Base-by-base conservation (phyloP, 2,797 vertebrate genomes). In the Benthosema pterotum region DNA sequence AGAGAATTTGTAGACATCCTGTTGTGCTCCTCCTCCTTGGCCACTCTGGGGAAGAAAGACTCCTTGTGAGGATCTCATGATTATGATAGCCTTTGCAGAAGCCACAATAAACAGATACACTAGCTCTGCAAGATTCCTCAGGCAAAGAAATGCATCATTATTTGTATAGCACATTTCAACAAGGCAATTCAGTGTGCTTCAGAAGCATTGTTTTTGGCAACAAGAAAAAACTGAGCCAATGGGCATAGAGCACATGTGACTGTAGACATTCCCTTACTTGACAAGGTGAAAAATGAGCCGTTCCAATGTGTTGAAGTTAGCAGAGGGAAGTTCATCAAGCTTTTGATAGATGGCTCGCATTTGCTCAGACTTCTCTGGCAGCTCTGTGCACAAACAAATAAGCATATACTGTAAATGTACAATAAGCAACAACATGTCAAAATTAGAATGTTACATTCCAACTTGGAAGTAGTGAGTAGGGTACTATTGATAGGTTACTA, bases 281-380 rank as follows among this genome's bases (percentile, higher is more conserved):
- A 99, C 96, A 0, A 99, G 94, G 74, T 99, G 97, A 87, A 99
- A 99, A 86, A 99, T 87, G 13, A 99, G 94, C 8, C 98, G 87
- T 77, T 99, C 97, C 75, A 99, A 83, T 0, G 95, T 95, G 68
- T 87, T 91, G 69, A 94, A 95, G 83, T 96, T 95, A 63, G 95
- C 90, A 16, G 91, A 82, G 0, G 97, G 97, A 61, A 99, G 95
- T 69, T 96, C 95, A 19, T 97, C 96, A 2, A 98, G 79, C 56
- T 95, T 94, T 14, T 93, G 89, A 65, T 99, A 99, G 52, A 99
- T 91, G 12, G 95, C 95, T 19, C 88, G 88, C 45, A 99, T 88
- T 48, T 93, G 93, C 57, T 99, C 97, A 7, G 92, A 89, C 69
- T 87, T 92, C 77, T 94, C 96, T 0, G 97, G 96, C 60, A 99